Evolutionary conservation across 2,888 invertebrate species (phyloP).

Genomic region (Diachrysia chrysitis): DNA sequence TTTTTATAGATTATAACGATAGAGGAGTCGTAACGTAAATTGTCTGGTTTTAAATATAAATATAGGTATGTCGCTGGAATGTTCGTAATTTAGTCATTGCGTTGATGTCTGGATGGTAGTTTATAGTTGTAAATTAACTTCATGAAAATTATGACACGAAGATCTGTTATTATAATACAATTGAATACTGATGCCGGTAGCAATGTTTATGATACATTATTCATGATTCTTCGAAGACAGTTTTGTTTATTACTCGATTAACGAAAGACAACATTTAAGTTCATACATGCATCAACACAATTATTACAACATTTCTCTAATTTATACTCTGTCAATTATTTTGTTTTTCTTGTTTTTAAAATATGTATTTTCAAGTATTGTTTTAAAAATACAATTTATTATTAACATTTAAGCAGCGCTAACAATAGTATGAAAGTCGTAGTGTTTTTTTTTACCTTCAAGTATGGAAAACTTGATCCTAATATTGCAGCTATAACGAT

Average conservation of each 20-base stretch:
- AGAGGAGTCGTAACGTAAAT: slow-evolving; percentile 69
- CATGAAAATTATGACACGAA: background rate
- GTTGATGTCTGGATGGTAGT: slow-evolving; percentile 38
- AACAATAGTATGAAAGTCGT: background rate
- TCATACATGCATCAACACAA: background rate
- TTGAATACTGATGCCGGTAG: slow-evolving; percentile 5
- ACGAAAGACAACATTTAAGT: background rate
- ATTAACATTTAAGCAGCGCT: background rate
- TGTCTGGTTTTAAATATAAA: slow-evolving; percentile 57
- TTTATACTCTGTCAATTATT: background rate
- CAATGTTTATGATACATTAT: background rate
- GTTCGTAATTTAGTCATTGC: slow-evolving; percentile 46
- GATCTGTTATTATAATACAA: slow-evolving; percentile 4
- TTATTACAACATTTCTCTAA: background rate
- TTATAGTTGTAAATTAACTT: slow-evolving; percentile 15
- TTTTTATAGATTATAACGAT: slow-evolving; percentile 69
- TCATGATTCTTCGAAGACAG: background rate
- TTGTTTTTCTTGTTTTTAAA: background rate
- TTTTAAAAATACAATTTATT: background rate
- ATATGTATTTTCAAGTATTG: background rate
- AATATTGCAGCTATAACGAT: no score
- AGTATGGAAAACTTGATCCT: no score
- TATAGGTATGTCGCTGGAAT: slow-evolving; percentile 50
- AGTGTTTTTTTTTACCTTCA: no score
- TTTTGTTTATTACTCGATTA: slow-evolving; percentile 6